A percentile compares a stretch with the other conserved stretches of the same genome.
These are phyloP conservation scores for Brachypodius melanocephalos DNA, from an alignment of 2,113 vertebrate genomes.

Conservation along the genomic window DNA sequence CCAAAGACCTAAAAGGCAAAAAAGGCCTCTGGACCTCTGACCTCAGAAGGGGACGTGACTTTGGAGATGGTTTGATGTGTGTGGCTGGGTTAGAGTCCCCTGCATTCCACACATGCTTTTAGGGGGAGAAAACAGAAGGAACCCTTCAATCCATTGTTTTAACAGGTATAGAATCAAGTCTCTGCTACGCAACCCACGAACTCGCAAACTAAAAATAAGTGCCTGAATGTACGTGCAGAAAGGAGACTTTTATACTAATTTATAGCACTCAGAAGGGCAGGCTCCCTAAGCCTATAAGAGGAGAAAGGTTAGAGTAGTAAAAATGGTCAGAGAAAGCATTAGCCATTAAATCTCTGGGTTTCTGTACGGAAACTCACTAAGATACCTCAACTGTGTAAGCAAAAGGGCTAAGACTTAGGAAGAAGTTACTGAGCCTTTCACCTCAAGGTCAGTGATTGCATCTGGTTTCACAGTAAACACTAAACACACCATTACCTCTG, in stretches of 20 bases:
- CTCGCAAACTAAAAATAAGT: not conserved
- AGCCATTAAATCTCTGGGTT: not conserved
- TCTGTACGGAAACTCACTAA: not conserved
- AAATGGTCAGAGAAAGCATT: not conserved
- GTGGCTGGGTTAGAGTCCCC: not conserved
- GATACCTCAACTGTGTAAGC: not conserved
- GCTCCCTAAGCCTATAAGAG: not conserved
- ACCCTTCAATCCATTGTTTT: not conserved
- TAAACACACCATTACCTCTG: not conserved
- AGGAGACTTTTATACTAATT: not conserved
- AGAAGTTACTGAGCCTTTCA: not conserved
- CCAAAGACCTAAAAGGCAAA: not conserved
- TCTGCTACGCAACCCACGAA: not conserved
- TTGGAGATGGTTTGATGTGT: not conserved
- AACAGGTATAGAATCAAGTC: not conserved
- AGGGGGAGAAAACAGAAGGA: not conserved
- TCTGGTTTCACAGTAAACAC: slow-evolving; percentile 6
- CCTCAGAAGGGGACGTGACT: not conserved
- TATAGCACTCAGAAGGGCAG: not conserved
- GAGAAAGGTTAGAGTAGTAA: not conserved
- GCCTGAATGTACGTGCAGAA: not conserved
- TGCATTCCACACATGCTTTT: not conserved
- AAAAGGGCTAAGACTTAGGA: not conserved
- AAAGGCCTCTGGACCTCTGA: not conserved
- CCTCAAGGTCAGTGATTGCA: not conserved